A percentile compares a stretch with the other conserved stretches of the same genome.
These are phyloP conservation scores for Apostichopus japonicus DNA, from an alignment of 35 echinoderm and acorn worm species.

Conservation along the genomic window DNA sequence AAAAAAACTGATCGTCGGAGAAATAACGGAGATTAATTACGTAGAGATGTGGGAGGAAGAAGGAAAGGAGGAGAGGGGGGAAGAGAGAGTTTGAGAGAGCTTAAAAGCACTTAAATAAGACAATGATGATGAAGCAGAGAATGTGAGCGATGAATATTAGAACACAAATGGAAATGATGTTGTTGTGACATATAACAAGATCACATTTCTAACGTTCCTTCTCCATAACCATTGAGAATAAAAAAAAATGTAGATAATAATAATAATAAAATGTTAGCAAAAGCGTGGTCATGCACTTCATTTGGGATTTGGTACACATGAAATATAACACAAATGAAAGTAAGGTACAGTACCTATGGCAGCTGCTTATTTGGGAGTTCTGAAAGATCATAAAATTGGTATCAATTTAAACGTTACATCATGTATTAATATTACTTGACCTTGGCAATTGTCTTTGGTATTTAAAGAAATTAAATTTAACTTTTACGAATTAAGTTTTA, in stretches of 20 bases:
- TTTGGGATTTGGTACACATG: conserved; percentile 53
- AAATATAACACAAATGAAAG: conserved; percentile 53
- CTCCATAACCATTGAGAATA: not conserved
- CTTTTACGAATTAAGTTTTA: no score
- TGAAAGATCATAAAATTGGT: conserved; percentile 51
- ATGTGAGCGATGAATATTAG: conserved; percentile 7
- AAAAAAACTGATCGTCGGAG: not conserved
- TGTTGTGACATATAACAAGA: conserved; percentile 28
- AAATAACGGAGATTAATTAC: not conserved
- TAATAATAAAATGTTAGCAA: conserved; percentile 38
- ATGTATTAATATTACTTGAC: no score
- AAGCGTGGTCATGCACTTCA: conserved; percentile 39
- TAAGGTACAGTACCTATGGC: conserved; percentile 47
- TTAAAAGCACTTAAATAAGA: no score
- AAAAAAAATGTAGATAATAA: not conserved
- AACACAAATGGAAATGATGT: conserved; percentile 32
- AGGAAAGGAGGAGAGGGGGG: no score
- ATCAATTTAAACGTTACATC: not conserved
- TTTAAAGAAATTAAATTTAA: no score
- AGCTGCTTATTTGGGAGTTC: conserved; percentile 39
- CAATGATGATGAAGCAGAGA: not conserved
- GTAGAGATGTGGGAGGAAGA: not conserved
- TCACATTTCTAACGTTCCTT: conserved; percentile 36
- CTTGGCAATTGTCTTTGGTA: no score
- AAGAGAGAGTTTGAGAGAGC: no score